Percentiles rank a stretch among this genome's conserved stretches.
Evolutionary conservation across 2,888 invertebrate genomes (phyloP).

Genomic region (Lydus trimaculatus): DNA sequence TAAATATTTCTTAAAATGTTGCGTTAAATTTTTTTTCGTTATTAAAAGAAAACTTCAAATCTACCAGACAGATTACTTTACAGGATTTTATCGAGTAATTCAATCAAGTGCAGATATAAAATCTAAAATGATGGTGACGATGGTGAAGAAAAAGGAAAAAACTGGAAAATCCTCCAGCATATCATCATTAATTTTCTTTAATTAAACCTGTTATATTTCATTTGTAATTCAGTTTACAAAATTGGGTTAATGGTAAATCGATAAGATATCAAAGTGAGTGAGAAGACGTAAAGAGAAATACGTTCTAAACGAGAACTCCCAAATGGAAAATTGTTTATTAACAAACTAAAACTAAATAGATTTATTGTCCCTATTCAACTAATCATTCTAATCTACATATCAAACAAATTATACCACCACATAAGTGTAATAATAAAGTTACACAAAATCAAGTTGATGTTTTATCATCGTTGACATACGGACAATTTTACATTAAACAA

Average conservation of each 20-base stretch:
- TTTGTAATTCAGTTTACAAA: conserved; percentile 2
- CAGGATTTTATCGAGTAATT: background rate
- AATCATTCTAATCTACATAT: background rate
- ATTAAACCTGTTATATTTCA: background rate
- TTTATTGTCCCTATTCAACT: background rate
- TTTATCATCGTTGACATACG: background rate
- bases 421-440: background rate
- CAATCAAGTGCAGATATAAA: background rate
- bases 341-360: background rate
- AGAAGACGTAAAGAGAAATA: background rate
- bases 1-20: background rate
- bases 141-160: background rate
- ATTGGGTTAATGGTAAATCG: conserved; percentile 5
- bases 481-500: too few species aligned
- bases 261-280: background rate
- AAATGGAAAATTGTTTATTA: background rate
- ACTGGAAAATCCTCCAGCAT: background rate
- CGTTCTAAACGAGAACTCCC: background rate
- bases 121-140: background rate
- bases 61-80: background rate
- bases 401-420: background rate
- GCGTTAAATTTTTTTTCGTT: too few species aligned
- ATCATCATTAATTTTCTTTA: background rate
- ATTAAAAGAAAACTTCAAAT: background rate
- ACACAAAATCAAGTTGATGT: background rate